Base-by-base conservation (phyloP, 1,140 invertebrate species). In the Lepidostoma basale region DNA sequence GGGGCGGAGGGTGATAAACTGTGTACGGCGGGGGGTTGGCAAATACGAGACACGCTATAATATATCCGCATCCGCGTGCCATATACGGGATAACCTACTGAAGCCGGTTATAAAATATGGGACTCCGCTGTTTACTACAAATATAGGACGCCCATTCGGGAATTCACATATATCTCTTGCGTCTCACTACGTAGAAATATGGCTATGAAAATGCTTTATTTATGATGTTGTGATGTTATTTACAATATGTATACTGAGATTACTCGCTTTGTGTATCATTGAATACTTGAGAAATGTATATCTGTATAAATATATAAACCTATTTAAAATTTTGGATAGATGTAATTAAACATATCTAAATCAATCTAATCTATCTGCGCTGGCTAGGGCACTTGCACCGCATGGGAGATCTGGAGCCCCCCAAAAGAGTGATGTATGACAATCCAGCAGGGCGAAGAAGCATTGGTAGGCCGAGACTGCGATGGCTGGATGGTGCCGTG, bases 1-100 rank as follows among this genome's bases (percentile, higher is more conserved):
- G 52, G 70, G 70, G 66, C 18, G 49, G 54, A 52, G 62, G 23
- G 62, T 69, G 68, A 69, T 69, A 69, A 69, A 69, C 68, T 69
- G 69, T 36, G 30, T 56, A 54, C 69, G 42, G 63, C 63, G 49
- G 69, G 69, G 59, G 69, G 62, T 30, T 33, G 26, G 62, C 68
- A 62, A 60, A 70, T 56, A 62, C 64, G n/a, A 28, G 36, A 44
- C 40, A 28, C 25, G 28, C n/a, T 62, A 16, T 25, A 44, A n/a
- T n/a, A n/a, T n/a, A n/a, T n/a, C n/a, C n/a, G n/a, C 26, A 39
- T 18, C 20, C n/a, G 6, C n/a, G n/a, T 12, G 25, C 33, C 9
- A 49, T 49, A 49, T 23, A 49, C 22, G 22, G 18, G 45, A 49
- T 49, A 49, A 25, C 45, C 23, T 25, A 25, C 20, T 49, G 9